Evolutionary conservation across 2,113 vertebrate genomes (phyloP), one percentile per base, ranked within the genome.

Genomic region (Stercorarius parasiticus): DNA sequence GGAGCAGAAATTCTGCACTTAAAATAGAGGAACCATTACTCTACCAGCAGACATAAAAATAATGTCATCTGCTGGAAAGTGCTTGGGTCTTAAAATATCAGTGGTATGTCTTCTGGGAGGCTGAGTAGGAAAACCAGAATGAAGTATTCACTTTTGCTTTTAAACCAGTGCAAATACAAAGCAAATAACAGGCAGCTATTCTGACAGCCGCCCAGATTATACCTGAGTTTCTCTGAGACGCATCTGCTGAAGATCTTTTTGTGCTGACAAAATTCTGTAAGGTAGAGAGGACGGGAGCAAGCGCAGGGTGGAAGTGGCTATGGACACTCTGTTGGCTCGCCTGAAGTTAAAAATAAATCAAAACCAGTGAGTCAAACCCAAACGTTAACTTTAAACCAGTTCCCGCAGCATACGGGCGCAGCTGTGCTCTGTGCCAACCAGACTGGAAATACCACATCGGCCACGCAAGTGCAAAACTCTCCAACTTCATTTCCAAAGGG

Each of bases 191-290:
- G 1, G 0, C 30, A 72, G 61, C 58, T 25, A 6, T 5, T 70
- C 47, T 55, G 71, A 62, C 53, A 55, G 96, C 59, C 2, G 7
- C 29, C 27, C 18, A 22, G 40, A 6, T 23, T 20, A 77, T 98
- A 99, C 98, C 97, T 98, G 98, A 94, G 88, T 74, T 97, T 79
- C 96, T 97, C 58, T 96, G 97, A 74, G 97, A 95, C 9, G 90
- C 83, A 32, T 98, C 98, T 47, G 97, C 95, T 12, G 97, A 87
- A 71, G 97, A 69, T 93, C 97, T 98, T 80, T 97, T 98, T 4
- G 95, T 97, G 97, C 98, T 97, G 62, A 98, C 98, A 94, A 98
- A 97, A 92, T 82, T 97, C 86, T 98, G 98, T 32, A 98, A 81
- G 80, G 94, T 96, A 19, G 97, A 93, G 84, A 98, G 96, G 59